phyloP scores from a whole-genome alignment of 2,888 invertebrate genomes.

The Calameuta idolon region DNA sequence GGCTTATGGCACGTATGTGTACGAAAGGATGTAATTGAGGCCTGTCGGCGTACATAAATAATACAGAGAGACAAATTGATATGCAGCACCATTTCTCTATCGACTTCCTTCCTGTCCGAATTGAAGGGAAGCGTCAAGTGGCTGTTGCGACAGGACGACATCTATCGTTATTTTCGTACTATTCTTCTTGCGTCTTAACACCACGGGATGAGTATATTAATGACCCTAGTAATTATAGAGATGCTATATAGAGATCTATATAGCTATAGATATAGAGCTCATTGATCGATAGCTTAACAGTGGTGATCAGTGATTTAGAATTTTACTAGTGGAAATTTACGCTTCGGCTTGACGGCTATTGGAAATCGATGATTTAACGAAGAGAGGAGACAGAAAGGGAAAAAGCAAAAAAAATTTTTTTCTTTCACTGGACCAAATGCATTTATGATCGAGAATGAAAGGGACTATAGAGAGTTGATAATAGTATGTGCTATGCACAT shows the following conservation, averaged over 20 bases:
- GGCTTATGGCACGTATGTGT: background rate
- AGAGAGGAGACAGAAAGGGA: no score
- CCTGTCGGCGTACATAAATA: conserved; percentile 11
- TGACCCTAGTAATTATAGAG: background rate
- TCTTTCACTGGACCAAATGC: background rate
- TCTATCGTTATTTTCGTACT: background rate
- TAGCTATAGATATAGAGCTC: background rate
- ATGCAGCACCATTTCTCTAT: conserved; percentile 53
- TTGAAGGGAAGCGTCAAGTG: conserved; percentile 37
- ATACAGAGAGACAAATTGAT: conserved; percentile 42
- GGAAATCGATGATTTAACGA: no score
- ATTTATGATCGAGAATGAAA: background rate
- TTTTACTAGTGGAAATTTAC: no score
- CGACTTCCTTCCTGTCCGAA: conserved; percentile 57
- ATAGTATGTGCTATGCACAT: background rate
- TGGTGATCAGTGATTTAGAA: background rate
- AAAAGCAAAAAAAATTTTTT: background rate
- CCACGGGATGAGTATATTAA: background rate
- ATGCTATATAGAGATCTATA: background rate
- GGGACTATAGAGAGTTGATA: background rate
- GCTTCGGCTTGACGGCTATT: no score
- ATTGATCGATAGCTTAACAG: background rate
- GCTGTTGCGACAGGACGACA: background rate
- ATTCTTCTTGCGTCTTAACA: background rate
- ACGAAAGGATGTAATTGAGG: conserved; percentile 13